Percentiles rank a stretch among this genome's conserved stretches.
phyloP scores from a whole-genome alignment of 1,140 invertebrate genomes.

The Euura lappo region DNA sequence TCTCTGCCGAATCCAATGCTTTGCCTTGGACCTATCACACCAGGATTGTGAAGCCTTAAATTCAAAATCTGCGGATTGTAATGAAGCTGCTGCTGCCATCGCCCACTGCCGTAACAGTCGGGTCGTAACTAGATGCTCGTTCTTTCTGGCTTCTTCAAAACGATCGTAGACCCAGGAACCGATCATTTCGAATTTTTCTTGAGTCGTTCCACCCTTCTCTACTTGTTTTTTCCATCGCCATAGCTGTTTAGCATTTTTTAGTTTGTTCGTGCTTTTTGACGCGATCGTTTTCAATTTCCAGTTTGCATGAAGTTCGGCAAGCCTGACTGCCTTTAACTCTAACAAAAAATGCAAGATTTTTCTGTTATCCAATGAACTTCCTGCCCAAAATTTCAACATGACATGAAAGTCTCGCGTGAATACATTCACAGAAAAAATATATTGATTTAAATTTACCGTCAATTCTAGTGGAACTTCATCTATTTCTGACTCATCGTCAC shows the following conservation, averaged over 20 bases:
- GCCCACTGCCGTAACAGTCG: not conserved
- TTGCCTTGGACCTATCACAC: not conserved
- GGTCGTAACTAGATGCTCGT: not conserved
- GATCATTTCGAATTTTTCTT: not conserved
- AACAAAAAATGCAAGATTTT: not conserved
- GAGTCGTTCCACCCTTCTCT: not conserved
- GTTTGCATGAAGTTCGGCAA: not conserved
- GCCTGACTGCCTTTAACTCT: not conserved
- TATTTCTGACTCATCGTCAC: not conserved
- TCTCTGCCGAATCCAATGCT: not conserved
- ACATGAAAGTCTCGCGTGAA: not conserved
- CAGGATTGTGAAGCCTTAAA: not conserved
- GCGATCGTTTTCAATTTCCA: not conserved
- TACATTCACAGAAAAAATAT: not conserved
- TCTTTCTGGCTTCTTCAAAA: not conserved
- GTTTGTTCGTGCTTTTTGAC: not conserved
- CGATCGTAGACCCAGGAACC: not conserved
- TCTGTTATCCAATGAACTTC: not conserved
- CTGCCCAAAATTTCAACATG: not conserved
- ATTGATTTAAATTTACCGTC: not conserved
- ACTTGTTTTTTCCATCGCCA: not conserved
- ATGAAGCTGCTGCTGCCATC: not conserved
- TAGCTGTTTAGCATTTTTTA: not conserved
- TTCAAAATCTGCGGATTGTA: constrained; percentile 3
- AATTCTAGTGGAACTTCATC: not conserved